phyloP scores from a whole-genome alignment of 2,113 vertebrate genomes.

The Lagopus muta region DNA sequence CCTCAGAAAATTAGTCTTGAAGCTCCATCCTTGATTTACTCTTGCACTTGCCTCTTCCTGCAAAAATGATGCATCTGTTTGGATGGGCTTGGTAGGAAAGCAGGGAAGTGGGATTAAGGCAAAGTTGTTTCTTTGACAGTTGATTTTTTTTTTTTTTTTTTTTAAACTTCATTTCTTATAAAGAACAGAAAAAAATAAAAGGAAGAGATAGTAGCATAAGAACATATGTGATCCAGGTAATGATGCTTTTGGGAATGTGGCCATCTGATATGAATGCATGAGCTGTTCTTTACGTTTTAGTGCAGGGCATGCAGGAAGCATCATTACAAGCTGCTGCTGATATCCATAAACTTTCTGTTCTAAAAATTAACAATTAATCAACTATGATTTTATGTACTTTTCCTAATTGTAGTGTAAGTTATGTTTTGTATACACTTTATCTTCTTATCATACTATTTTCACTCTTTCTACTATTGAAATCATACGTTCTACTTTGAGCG shows the following conservation, averaged over 20 bases:
- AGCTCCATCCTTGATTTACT: not conserved
- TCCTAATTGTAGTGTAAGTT: not conserved
- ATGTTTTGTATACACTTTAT: not conserved
- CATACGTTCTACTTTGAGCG: not conserved
- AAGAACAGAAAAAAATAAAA: not conserved
- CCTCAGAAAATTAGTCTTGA: not conserved
- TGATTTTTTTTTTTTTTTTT: not conserved
- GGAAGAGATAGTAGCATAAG: not conserved
- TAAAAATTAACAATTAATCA: not conserved
- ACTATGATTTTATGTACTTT: not conserved
- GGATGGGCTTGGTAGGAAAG: not conserved
- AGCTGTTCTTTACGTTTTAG: not conserved
- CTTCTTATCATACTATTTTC: not conserved
- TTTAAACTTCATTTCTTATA: not conserved
- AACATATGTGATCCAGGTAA: not conserved
- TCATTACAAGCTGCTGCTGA: not conserved
- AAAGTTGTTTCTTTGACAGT: not conserved
- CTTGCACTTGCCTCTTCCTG: not conserved
- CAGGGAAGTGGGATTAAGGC: not conserved
- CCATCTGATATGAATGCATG: not conserved
- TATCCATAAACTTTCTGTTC: rapidly evolving
- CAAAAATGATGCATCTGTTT: not conserved
- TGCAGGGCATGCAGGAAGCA: not conserved
- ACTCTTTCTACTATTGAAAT: not conserved
- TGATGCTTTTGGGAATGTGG: not conserved